Evolutionary conservation across 2,113 vertebrate species (phyloP), one percentile per base, ranked within the genome.

Genomic region (Rattus rattus): DNA sequence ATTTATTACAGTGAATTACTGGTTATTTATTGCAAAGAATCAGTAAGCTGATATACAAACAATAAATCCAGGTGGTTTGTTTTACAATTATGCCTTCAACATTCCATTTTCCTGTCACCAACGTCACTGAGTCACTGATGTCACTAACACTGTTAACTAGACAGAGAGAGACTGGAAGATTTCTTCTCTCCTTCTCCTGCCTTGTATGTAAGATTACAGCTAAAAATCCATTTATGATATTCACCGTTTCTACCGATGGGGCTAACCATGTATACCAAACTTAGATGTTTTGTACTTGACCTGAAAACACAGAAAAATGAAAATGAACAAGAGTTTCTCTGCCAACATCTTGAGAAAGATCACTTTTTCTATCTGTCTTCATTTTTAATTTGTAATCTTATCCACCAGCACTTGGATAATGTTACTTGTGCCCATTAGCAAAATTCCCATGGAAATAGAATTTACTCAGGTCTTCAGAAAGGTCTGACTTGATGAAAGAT

Each of bases 361-460:
- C 92, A 39, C 88, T 36, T 94, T 47, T 69, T 54, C 26, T 30
- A 92, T 72, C 61, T 39, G 83, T 12, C 69, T 97, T 97, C 91
- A 94, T 52, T 84, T 95, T 83, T 70, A 90, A 87, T 94, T 94
- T 65, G 7, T 87, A 98, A 85, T 63, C 49, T 56, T 9, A 0
- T 24, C 91, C 86, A 72, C 43, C 0, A 89, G 24, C 0, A 69
- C 86, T 69, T 91, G 33, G 70, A 84, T 93, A 96, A 85, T 70
- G 93, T 90, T 94, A 6, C 93, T 89, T 8, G 73, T 20, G 88
- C 36, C 76, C 97, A 95, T 96, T 95, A 96, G 88, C 30, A 88
- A 97, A 97, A 91, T 95, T 96, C 94, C 81, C 86, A 88, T 39
- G 73, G 95, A 95, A 96, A 96, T 6, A 85, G 92, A 96, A 97